Evolutionary conservation across 2,888 invertebrate species (phyloP).

Genomic region (Parthenolecanium corni): DNA sequence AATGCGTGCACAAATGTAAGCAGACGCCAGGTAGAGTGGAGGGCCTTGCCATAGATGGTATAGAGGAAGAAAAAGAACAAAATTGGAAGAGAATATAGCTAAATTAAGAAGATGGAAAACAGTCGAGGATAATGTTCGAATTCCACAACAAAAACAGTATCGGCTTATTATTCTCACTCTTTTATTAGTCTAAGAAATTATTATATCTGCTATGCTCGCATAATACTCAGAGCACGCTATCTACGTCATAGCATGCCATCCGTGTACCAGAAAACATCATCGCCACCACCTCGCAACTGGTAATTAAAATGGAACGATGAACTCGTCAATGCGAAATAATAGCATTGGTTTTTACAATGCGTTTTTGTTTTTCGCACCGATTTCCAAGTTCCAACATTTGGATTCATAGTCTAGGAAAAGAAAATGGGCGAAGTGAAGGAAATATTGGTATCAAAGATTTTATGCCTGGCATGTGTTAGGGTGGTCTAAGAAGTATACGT

Average conservation of each 20-base stretch:
- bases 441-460: too few species aligned
- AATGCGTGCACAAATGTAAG: constrained; percentile 28
- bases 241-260: too few species aligned
- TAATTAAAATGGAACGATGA: constrained; percentile 29
- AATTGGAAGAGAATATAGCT: too few species aligned
- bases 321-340: constrained; percentile 24
- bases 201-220: background rate
- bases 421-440: too few species aligned
- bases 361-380: too few species aligned
- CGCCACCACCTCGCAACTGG: constrained; percentile 21
- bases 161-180: constrained; percentile 25
- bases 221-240: constrained; percentile 12
- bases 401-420: too few species aligned
- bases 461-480: too few species aligned
- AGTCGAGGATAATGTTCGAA: constrained; percentile 25
- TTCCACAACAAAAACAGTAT: constrained; percentile 28
- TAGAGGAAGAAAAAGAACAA: too few species aligned
- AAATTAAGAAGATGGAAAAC: background rate
- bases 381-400: too few species aligned
- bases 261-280: too few species aligned
- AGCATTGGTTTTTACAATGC: background rate
- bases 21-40: background rate
- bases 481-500: too few species aligned
- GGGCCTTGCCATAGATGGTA: too few species aligned
- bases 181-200: background rate